These are phyloP conservation scores for Syritta pipiens DNA, from an alignment of 2,888 invertebrate genomes.

Conservation along the genomic window DNA sequence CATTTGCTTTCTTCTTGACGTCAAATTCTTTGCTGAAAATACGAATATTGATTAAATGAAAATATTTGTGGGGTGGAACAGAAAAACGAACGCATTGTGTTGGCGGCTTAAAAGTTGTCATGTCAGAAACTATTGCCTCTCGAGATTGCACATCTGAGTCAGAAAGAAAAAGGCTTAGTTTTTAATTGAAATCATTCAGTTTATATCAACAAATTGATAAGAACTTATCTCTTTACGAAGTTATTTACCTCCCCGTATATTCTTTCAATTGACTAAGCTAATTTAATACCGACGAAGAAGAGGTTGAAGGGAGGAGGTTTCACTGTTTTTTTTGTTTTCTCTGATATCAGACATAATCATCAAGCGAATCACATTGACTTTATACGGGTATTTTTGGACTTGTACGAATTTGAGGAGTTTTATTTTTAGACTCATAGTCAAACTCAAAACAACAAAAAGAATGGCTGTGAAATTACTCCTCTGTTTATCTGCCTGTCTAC, in stretches of 20 bases:
- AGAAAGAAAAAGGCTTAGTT: not conserved
- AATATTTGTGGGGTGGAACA: not conserved
- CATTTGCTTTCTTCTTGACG: not conserved
- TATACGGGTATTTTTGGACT: too few relatives aligned
- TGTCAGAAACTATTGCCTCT: not conserved
- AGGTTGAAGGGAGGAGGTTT: not conserved
- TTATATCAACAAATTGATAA: slow-evolving; percentile 38
- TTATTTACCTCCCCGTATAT: slow-evolving; percentile 29
- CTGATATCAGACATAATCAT: slow-evolving; percentile 16
- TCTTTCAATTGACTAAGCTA: slow-evolving; percentile 41
- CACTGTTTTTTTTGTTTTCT: not conserved
- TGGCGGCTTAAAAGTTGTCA: too few relatives aligned
- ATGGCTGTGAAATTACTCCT: too few relatives aligned
- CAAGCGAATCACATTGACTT: not conserved
- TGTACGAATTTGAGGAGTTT: too few relatives aligned
- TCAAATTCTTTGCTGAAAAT: not conserved
- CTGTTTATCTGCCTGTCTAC: too few relatives aligned
- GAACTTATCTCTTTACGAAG: slow-evolving; percentile 34
- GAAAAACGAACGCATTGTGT: too few relatives aligned
- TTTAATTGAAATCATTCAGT: slow-evolving; percentile 26
- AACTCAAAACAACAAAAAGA: too few relatives aligned
- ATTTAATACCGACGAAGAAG: slow-evolving; percentile 35
- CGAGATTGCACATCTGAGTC: not conserved
- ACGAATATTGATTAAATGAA: not conserved
- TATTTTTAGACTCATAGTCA: too few relatives aligned